Conservation (phyloP, 1,140 invertebrate genomes). For the Brachionus koreanus region DNA sequence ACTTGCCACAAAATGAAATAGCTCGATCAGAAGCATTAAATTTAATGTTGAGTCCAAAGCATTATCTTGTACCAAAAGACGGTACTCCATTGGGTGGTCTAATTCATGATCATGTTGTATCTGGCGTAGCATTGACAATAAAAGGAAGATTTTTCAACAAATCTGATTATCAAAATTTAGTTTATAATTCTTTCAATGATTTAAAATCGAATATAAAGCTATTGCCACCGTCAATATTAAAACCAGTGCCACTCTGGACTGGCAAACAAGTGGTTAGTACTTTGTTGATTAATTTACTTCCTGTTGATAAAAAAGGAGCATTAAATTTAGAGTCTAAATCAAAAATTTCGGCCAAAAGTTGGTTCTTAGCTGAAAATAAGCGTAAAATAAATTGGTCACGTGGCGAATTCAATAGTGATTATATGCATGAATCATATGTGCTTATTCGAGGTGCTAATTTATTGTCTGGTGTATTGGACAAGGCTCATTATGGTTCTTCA, state of each 20-base stretch:
- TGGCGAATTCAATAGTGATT: constrained; percentile 14
- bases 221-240: constrained; percentile 80
- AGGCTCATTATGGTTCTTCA: constrained; percentile 90
- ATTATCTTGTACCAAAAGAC: constrained; percentile 96
- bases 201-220: constrained; percentile 66
- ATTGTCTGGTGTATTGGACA: constrained; percentile 88
- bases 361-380: neutral
- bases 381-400: constrained; percentile 9
- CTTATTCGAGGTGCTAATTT: constrained; percentile 83
- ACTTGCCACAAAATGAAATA: constrained; percentile 91
- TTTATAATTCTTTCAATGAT: constrained; percentile 75
- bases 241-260: constrained; percentile 83
- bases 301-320: constrained; percentile 68
- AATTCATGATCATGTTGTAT: constrained; percentile 97
- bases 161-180: constrained; percentile 82
- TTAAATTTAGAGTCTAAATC: constrained; percentile 25
- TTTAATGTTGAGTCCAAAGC: constrained; percentile 62
- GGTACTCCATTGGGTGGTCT: constrained; percentile 92
- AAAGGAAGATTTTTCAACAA: constrained; percentile 79
- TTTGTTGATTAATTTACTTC: constrained; percentile 76
- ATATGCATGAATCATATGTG: constrained; percentile 81
- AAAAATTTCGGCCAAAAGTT: constrained; percentile 32
- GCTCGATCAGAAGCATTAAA: constrained; percentile 78
- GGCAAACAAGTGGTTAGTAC: constrained; percentile 76
- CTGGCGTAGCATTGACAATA: constrained; percentile 80